phyloP scores from a whole-genome alignment of 2,888 invertebrate species.

The Spodoptera exigua region DNA sequence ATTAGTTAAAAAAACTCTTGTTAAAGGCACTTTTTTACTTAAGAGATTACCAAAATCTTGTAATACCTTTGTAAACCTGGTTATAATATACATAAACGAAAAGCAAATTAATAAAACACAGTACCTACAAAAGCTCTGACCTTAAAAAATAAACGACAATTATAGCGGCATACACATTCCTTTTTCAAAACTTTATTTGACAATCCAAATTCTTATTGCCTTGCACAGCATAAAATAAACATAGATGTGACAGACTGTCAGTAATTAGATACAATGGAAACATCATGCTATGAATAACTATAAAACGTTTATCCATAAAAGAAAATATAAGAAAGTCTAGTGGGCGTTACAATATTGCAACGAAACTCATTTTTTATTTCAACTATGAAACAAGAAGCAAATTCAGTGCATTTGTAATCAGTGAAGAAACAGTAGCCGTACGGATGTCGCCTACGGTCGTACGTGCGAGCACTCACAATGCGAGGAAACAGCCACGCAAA shows the following conservation, averaged over 20 bases:
- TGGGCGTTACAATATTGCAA: slow-evolving; percentile 53
- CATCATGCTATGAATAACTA: slow-evolving; percentile 20
- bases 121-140: background rate
- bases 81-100: too few species aligned
- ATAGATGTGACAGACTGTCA: slow-evolving; percentile 27
- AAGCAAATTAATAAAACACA: too few species aligned
- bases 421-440: slow-evolving; percentile 80
- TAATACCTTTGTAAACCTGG: too few species aligned
- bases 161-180: background rate
- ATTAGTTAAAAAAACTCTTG: too few species aligned
- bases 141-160: slow-evolving; percentile 1
- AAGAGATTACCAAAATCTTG: too few species aligned
- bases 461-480: slow-evolving; percentile 81
- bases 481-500: slow-evolving; percentile 61
- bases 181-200: background rate
- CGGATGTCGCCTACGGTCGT: slow-evolving; percentile 77
- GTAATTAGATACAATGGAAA: slow-evolving; percentile 42
- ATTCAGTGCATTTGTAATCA: slow-evolving; percentile 80
- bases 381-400: slow-evolving; percentile 66
- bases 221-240: slow-evolving; percentile 6
- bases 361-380: slow-evolving; percentile 58
- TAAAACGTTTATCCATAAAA: slow-evolving; percentile 33
- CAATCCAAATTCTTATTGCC: background rate
- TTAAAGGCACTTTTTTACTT: too few species aligned
- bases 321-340: slow-evolving; percentile 40